Evolutionary conservation across 2,113 vertebrate genomes (phyloP).

Genomic region (Cyanoderma ruficeps): DNA sequence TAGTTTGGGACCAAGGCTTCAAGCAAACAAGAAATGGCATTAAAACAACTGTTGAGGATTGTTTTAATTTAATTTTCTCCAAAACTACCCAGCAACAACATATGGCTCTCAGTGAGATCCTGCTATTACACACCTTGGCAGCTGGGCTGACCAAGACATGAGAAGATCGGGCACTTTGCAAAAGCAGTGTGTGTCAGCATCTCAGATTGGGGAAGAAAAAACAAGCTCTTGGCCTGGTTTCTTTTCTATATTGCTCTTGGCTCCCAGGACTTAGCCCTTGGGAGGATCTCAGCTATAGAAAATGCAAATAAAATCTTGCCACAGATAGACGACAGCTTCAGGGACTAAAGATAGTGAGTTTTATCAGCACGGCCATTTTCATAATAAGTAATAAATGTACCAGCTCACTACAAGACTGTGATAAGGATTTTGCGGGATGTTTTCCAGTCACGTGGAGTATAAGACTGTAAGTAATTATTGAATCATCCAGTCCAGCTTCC

Average conservation of each 20-base stretch:
- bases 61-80: slow-evolving; percentile 18
- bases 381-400: slow-evolving; percentile 16
- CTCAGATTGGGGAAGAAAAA: not conserved
- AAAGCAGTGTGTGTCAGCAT: not conserved
- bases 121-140: not conserved
- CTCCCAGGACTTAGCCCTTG: not conserved
- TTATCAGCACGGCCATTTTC: not conserved
- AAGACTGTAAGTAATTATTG: not conserved
- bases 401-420: not conserved
- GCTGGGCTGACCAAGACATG: not conserved
- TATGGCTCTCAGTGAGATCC: not conserved
- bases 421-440: not conserved
- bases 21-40: slow-evolving; percentile 19
- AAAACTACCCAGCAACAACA: not conserved
- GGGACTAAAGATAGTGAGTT: not conserved
- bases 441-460: not conserved
- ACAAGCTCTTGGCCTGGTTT: not conserved
- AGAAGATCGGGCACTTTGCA: not conserved
- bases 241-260: not conserved
- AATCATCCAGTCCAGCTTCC: not conserved
- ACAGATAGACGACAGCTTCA: not conserved
- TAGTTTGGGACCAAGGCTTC: not conserved
- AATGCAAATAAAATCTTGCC: not conserved
- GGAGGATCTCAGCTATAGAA: not conserved
- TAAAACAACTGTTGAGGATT: not conserved